These are phyloP conservation scores for Narcine bancroftii DNA, from an alignment of 2,113 vertebrate species.

Conservation along the genomic window DNA sequence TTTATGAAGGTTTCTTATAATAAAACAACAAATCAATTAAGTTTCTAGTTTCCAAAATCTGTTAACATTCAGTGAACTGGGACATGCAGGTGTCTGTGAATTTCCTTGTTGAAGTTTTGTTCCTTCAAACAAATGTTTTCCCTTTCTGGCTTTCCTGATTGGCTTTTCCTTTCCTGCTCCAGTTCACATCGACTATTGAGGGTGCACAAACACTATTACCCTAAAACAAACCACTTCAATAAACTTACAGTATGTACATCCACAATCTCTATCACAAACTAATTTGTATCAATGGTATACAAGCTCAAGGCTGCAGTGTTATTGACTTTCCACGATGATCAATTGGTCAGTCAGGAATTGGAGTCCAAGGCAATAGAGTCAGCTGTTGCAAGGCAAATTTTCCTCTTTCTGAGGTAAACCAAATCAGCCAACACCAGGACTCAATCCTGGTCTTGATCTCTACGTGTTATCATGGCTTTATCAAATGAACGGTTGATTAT, in stretches of 20 bases:
- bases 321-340: background rate
- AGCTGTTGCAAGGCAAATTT: background rate
- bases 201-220: no score
- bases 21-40: background rate
- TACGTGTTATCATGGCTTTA: background rate
- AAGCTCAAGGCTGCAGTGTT: background rate
- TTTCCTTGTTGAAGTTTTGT: background rate
- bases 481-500: background rate
- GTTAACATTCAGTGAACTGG: background rate
- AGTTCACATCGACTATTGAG: no score
- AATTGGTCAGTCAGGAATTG: background rate
- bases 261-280: background rate
- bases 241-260: no score
- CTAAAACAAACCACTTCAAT: no score
- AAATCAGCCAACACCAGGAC: background rate
- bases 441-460: background rate
- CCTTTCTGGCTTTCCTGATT: background rate
- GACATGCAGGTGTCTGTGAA: background rate
- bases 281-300: background rate
- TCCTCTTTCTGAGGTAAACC: background rate
- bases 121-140: background rate
- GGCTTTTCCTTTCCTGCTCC: background rate
- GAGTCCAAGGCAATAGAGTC: background rate
- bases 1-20: background rate
- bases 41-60: background rate